Conservation (phyloP, 2,888 invertebrate genomes). For the Andrena minutula region DNA sequence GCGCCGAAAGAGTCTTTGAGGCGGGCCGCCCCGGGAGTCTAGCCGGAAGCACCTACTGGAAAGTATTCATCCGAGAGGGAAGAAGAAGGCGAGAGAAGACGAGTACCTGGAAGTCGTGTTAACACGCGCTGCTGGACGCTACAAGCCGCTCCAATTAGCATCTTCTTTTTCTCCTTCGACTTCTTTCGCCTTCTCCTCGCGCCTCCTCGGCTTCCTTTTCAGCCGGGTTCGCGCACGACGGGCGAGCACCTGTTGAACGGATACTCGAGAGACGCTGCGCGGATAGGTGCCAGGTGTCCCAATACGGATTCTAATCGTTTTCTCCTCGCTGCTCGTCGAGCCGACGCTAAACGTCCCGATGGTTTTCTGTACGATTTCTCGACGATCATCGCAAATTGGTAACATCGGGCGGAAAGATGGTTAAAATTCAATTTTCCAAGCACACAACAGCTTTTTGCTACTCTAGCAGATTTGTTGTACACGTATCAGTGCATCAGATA, state of each 20-base stretch:
- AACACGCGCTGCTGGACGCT: conserved; percentile 76
- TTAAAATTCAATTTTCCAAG: too few relatives aligned
- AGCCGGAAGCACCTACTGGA: conserved; percentile 72
- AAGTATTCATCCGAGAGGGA: conserved; percentile 63
- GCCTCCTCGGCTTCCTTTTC: conserved; percentile 68
- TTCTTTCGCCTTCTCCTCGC: conserved; percentile 63
- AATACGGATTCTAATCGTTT: conserved; percentile 57
- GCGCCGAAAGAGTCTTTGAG: conserved; percentile 63
- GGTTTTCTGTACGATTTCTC: not conserved
- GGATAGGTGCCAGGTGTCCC: conserved; percentile 57
- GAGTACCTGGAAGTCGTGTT: conserved; percentile 77
- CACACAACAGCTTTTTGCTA: too few relatives aligned
- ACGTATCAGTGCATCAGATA: too few relatives aligned
- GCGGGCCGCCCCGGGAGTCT: conserved; percentile 61
- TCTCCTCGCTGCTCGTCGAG: conserved; percentile 12
- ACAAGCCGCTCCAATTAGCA: conserved; percentile 81
- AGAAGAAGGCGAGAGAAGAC: conserved; percentile 52
- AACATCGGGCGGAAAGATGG: too few relatives aligned
- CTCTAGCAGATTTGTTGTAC: too few relatives aligned
- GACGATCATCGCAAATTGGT: too few relatives aligned
- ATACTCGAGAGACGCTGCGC: conserved; percentile 39
- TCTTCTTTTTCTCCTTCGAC: conserved; percentile 73
- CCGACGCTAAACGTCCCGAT: conserved; percentile 2
- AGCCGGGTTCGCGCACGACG: conserved; percentile 47
- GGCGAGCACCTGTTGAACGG: conserved; percentile 71